These are phyloP conservation scores for Atopsyche davidsoni DNA, from an alignment of 1,140 invertebrate genomes.

Conservation along the genomic window DNA sequence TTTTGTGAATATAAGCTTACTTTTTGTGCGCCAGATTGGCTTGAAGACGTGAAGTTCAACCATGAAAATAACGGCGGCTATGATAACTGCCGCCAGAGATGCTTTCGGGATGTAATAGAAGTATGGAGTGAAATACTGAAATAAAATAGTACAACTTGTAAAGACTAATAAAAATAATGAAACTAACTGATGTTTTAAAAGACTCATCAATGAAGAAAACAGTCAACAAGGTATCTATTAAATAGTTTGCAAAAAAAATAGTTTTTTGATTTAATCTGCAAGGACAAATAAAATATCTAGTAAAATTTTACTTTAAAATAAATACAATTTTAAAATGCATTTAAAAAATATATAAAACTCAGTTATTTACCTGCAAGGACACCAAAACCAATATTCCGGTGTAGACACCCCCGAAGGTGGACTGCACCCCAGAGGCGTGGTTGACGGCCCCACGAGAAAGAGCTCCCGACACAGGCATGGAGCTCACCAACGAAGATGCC, in stretches of 20 bases:
- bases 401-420: slow-evolving; percentile 76
- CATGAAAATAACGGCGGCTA: slow-evolving; percentile 80
- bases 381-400: slow-evolving; percentile 71
- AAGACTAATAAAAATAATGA: slow-evolving; percentile 6
- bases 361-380: slow-evolving; percentile 51
- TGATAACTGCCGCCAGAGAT: slow-evolving; percentile 71
- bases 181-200: too few species aligned
- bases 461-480: slow-evolving; percentile 82
- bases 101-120: slow-evolving; percentile 74
- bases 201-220: too few species aligned
- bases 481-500: slow-evolving; percentile 74
- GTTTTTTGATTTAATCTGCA: too few species aligned
- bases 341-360: not conserved
- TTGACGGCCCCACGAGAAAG: slow-evolving; percentile 81
- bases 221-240: too few species aligned
- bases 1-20: slow-evolving; percentile 58
- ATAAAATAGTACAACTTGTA: too few species aligned
- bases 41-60: slow-evolving; percentile 70
- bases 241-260: too few species aligned
- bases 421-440: slow-evolving; percentile 76
- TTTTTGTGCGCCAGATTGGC: slow-evolving; percentile 78
- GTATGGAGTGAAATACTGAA: slow-evolving; percentile 71
- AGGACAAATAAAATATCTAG: slow-evolving; percentile 2
- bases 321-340: not conserved
- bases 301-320: not conserved